Base-by-base conservation (phyloP, 2,888 invertebrate genomes). In the Leucozona laternaria region DNA sequence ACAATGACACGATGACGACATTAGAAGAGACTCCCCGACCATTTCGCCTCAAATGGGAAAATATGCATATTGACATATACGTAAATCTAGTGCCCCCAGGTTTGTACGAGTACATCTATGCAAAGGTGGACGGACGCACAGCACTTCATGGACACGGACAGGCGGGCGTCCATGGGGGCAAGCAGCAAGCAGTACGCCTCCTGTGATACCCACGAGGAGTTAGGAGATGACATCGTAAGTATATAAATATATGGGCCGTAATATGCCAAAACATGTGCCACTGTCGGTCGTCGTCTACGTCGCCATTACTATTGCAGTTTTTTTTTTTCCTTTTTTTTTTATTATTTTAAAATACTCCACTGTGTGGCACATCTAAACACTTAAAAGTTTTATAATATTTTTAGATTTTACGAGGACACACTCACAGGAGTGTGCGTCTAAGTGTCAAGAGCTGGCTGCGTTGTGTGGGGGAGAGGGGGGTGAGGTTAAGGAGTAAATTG, bases 381-480 rank as follows among this genome's bases (percentile, higher is more conserved):
- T 80, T 72, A 58, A 76, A 68, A 77, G 76, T 85, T 80, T 81
- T 57, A 73, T 57, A 85, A 77, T 81, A 73, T 81, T 85, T 85
- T 85, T 78, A 85, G 81, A 81, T 72, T 64, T 75, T 64, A 85
- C 72, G 58, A 68, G 58, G 50, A 53, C 68, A 70, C 68, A 70
- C 13, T 50, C 25, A 31, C 55, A 37, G 57, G 10, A 62, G 55
- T 66, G 55, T 31, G 37, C 60, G 40, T 45, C 76, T 50, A 31
- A 77, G 73, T 68, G 79, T 68, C 68, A 50, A 77, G 82, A 60
- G 7, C 20, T 50, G 78, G 3, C 15, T 34, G 50, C 53, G 60
- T 20, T 45, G 50, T 50, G 57, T 22, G 45, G 11, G n/a, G 17
- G 0, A 7, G 53, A 15, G 31, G 17, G 64, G 62, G 3, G 7